Evolutionary conservation across 1,140 invertebrate species (phyloP), one percentile per base, ranked within the genome.

Genomic region (Drosophila orena): DNA sequence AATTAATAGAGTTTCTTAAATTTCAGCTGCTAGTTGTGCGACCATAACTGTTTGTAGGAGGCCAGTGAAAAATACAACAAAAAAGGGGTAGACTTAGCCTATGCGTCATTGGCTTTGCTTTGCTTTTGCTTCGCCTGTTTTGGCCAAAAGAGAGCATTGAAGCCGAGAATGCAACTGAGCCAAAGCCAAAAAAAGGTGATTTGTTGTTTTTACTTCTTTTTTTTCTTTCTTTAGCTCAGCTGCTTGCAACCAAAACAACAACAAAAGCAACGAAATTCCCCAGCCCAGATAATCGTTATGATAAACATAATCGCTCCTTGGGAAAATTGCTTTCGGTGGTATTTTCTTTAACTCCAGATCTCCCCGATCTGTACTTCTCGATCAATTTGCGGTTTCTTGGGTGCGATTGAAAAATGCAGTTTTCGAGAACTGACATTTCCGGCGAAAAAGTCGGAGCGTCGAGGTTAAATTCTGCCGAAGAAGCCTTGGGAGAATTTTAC

Each of bases 241-340:
- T 73, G 69, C 55, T 73, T 72, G 62, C 62, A 77, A 77, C 52
- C 72, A 77, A 77, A 76, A 76, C 72, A 76, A 76, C 53, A 77
- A 75, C 72, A 57, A 65, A 65, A 24, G 50, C 35, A 40, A 38
- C 24, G 6, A 43, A 65, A 57, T 54, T 38, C 37, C 46, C 38
- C 49, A 76, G 37, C 55, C 35, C 34, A 59, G 73, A 62, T 84
- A 88, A 86, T 88, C 83, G 79, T 69, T 77, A 69, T 75, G 79
- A 89, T 88, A 88, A 88, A 88, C 43, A 85, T 86, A 85, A 85
- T 77, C 77, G 59, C 55, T 50, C 30, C 61, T 74, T 56, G 46
- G 75, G 58, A 55, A 59, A 55, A 76, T 56, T 69, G 52, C 59
- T 44, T 81, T 73, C 44, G 47, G 34, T 54, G 58, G 44, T 66